A percentile compares a stretch with the other conserved stretches of the same genome.
These are phyloP conservation scores for Amblyteles armatorius DNA, from an alignment of 2,888 invertebrate species.

Conservation along the genomic window DNA sequence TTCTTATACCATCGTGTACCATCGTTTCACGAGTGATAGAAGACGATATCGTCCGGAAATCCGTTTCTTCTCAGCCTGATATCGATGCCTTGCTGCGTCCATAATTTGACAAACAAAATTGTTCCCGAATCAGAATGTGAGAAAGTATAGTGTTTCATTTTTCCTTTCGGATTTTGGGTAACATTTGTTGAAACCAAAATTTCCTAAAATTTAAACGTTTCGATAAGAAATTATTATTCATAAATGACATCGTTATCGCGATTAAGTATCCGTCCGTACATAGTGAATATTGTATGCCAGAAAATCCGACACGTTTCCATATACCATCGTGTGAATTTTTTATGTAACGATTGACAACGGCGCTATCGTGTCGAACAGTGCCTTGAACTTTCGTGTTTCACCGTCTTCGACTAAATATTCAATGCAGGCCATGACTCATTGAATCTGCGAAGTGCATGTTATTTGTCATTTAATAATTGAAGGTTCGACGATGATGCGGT, in stretches of 20 bases:
- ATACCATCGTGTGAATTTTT: not conserved
- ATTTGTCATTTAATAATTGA: constrained; percentile 53
- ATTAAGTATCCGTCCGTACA: no score
- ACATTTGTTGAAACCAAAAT: no score
- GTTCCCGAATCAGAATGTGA: no score
- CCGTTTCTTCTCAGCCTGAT: no score
- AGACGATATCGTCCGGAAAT: no score
- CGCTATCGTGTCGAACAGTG: not conserved
- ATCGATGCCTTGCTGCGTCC: no score
- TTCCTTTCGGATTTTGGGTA: no score
- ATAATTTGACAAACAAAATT: no score
- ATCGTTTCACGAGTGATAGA: no score
- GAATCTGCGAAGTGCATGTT: constrained; percentile 43
- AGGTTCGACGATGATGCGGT: constrained; percentile 51
- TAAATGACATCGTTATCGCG: not conserved
- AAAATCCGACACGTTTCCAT: not conserved
- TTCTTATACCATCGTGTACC: not conserved
- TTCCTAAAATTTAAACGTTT: no score
- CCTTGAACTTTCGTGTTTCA: constrained; percentile 8
- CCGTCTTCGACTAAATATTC: not conserved
- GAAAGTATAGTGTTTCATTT: no score
- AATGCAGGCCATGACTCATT: constrained; percentile 28
- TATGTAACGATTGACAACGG: constrained; percentile 5
- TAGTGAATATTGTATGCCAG: not conserved
- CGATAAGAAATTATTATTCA: not conserved